Conservation (phyloP, 1,140 invertebrate species). For the Drosophila paulistorum region DNA sequence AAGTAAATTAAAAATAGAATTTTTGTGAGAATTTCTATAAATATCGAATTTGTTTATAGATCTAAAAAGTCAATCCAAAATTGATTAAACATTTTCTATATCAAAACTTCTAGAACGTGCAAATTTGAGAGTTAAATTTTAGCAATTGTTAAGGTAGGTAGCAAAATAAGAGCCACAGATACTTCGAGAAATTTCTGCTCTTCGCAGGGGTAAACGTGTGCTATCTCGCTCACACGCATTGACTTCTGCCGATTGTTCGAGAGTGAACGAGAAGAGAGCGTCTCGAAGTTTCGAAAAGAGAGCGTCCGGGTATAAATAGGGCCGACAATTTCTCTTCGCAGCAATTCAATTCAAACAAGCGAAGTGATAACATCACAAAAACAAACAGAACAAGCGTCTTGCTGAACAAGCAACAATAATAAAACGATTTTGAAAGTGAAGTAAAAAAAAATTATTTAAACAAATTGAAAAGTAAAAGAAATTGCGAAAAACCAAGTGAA, state of each 20-base stretch:
- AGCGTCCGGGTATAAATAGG: constrained; percentile 63
- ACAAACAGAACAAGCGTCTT: constrained; percentile 39
- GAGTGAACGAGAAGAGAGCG: constrained; percentile 43
- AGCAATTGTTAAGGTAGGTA: neutral
- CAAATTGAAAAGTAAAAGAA: neutral
- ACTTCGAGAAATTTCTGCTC: constrained; percentile 4
- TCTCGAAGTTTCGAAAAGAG: constrained; percentile 58
- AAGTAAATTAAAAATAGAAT: too few relatives aligned
- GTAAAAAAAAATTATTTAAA: too few relatives aligned
- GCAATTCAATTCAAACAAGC: constrained; percentile 65
- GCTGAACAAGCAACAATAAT: constrained; percentile 44
- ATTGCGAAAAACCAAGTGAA: constrained; percentile 22
- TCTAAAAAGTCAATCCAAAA: too few relatives aligned
- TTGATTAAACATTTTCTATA: too few relatives aligned
- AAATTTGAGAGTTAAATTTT: neutral
- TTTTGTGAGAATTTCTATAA: too few relatives aligned
- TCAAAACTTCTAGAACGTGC: neutral
- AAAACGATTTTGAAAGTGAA: neutral
- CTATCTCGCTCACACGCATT: constrained; percentile 17
- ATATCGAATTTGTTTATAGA: too few relatives aligned
- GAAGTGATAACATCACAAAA: constrained; percentile 64
- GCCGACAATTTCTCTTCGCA: constrained; percentile 39
- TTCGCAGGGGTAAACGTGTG: neutral
- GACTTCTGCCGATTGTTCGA: constrained; percentile 14
- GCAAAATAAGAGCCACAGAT: neutral